A percentile compares a stretch with the other conserved stretches of the same genome.
Conservation (phyloP, 2,797 vertebrate species). For the Labroides dimidiatus region DNA sequence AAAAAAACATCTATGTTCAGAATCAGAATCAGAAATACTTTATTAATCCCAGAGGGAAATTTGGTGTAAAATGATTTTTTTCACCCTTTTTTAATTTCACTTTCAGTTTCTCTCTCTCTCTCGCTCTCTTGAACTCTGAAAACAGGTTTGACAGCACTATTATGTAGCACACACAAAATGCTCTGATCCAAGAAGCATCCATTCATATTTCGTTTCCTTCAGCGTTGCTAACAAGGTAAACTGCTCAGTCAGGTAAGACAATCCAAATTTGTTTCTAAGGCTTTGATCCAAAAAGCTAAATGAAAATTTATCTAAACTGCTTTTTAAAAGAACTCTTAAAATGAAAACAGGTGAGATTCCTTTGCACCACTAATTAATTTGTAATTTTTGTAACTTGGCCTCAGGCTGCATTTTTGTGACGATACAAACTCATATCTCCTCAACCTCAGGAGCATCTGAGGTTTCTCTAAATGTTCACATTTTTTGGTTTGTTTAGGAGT, state of each 20-base stretch:
- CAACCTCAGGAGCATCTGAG: too few relatives aligned
- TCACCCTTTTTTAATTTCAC: too few relatives aligned
- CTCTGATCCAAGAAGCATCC: accelerated
- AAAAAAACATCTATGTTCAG: not conserved
- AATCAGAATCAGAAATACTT: too few relatives aligned
- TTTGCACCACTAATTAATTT: too few relatives aligned
- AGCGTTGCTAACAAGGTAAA: not conserved
- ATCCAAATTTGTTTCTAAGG: not conserved
- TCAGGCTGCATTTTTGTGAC: too few relatives aligned
- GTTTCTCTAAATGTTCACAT: too few relatives aligned
- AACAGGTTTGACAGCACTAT: slow-evolving; percentile 20
- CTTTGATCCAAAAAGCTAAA: not conserved
- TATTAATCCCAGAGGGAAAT: too few relatives aligned
- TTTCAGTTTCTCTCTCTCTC: too few relatives aligned
- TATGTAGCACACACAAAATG: not conserved
- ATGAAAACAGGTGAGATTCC: not conserved
- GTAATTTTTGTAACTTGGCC: too few relatives aligned
- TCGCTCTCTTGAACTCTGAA: not conserved
- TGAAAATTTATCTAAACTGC: not conserved
- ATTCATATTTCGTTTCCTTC: too few relatives aligned
- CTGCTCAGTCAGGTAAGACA: slow-evolving; percentile 27
- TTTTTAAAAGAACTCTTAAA: not conserved
- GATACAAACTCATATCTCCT: too few relatives aligned
- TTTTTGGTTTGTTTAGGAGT: too few relatives aligned
- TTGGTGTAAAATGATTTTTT: not conserved